These are phyloP conservation scores for Pangasius sanitwongsei DNA, from an alignment of 2,797 vertebrate genomes.

Conservation along the genomic window DNA sequence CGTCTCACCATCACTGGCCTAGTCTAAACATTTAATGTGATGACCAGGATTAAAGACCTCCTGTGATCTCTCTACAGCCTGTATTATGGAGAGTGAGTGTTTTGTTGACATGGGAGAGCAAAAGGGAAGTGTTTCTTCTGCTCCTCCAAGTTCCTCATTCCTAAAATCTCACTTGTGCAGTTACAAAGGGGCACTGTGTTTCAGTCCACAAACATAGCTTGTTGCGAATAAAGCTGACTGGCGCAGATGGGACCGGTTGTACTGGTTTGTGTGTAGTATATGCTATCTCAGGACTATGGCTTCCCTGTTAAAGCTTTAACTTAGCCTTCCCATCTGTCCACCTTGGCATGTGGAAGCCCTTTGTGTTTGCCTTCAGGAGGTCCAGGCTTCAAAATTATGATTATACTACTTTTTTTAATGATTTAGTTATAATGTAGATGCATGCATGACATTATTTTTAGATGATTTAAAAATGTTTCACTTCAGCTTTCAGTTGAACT, in stretches of 20 bases:
- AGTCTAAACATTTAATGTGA: conserved; percentile 42
- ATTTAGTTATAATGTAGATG: neutral
- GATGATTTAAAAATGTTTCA: neutral
- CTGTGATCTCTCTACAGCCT: neutral
- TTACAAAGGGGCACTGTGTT: conserved; percentile 32
- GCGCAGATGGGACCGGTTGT: conserved; percentile 36
- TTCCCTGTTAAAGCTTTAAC: conserved; percentile 20
- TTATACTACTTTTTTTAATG: too few species aligned
- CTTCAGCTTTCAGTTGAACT: neutral
- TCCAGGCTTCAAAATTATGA: neutral
- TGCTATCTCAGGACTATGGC: conserved; percentile 29
- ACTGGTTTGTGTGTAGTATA: conserved; percentile 15
- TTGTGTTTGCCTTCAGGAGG: conserved; percentile 39
- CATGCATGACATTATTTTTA: neutral
- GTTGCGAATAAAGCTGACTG: conserved; percentile 33
- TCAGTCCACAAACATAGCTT: conserved; percentile 25
- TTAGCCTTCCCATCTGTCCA: conserved; percentile 35
- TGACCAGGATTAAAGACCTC: conserved; percentile 34
- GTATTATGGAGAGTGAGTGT: neutral
- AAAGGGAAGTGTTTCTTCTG: conserved; percentile 8
- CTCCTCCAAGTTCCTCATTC: conserved; percentile 23
- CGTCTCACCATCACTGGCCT: neutral
- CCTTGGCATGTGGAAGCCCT: conserved; percentile 36
- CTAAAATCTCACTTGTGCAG: conserved; percentile 9
- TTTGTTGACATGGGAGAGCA: conserved; percentile 10